These are phyloP conservation scores for Jacana jacana DNA, from an alignment of 2,113 vertebrate species.

Conservation along the genomic window DNA sequence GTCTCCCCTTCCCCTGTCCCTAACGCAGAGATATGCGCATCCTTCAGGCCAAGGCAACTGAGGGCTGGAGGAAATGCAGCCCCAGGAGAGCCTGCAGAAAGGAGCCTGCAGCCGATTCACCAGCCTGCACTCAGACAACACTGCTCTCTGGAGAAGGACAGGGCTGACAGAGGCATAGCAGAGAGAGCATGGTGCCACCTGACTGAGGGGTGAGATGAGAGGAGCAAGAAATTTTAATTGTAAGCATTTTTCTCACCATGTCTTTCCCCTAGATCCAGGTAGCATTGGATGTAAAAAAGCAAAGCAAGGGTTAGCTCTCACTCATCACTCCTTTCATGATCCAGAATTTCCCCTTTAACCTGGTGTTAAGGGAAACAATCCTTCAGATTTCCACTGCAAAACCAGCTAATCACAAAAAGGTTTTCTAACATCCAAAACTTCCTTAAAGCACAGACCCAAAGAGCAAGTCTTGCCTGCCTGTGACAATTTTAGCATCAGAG, in stretches of 20 bases:
- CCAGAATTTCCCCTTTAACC: neutral
- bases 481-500: constrained; percentile 1
- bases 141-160: neutral
- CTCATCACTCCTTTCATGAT: neutral
- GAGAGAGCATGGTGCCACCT: neutral
- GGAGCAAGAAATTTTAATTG: neutral
- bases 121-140: neutral
- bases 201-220: neutral
- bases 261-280: neutral
- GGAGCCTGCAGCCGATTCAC: neutral
- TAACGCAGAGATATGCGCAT: neutral
- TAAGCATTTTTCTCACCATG: neutral
- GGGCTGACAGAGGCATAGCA: neutral
- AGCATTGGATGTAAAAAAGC: neutral
- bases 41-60: neutral
- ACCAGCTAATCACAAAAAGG: neutral
- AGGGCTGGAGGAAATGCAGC: neutral
- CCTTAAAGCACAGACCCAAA: neutral
- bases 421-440: neutral
- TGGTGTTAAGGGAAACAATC: neutral
- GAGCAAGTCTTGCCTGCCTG: neutral
- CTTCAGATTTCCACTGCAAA: neutral
- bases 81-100: neutral
- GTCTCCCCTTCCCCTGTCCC: neutral
- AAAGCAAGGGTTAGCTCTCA: neutral